These are phyloP conservation scores for Tragelaphus imberbis DNA, from an alignment of 2,113 vertebrate species.

Conservation along the genomic window DNA sequence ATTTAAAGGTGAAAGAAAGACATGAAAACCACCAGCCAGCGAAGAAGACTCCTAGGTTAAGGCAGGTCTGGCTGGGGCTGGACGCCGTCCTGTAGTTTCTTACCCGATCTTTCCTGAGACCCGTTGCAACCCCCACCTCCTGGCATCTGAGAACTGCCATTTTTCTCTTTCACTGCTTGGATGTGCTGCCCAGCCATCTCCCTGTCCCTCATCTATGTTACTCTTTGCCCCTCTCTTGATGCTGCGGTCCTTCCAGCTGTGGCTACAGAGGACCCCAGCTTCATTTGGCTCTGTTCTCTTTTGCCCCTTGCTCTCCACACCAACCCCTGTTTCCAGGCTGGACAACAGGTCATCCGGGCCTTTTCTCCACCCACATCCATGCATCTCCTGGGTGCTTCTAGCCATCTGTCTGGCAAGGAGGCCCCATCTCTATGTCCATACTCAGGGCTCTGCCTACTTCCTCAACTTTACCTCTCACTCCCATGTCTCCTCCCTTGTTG, in stretches of 20 bases:
- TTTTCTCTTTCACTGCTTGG: background rate
- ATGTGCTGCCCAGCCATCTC: background rate
- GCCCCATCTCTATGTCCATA: background rate
- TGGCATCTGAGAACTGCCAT: accelerated
- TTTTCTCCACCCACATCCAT: background rate
- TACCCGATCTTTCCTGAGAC: background rate
- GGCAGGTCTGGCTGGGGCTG: background rate
- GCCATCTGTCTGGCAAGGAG: background rate
- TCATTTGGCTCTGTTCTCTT: background rate
- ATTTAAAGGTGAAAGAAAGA: background rate
- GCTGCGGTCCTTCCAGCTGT: background rate
- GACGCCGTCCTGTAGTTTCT: background rate
- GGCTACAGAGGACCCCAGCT: background rate
- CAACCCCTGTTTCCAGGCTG: background rate
- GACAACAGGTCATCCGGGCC: background rate
- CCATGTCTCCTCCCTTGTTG: background rate
- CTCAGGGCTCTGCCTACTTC: background rate
- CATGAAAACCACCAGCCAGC: background rate
- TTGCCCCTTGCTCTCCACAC: background rate
- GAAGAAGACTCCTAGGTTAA: background rate
- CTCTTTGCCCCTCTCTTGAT: background rate
- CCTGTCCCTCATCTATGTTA: background rate
- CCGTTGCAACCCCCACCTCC: background rate
- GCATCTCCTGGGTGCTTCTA: background rate
- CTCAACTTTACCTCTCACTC: background rate